A percentile compares a stretch with the other conserved stretches of the same genome.
Evolutionary conservation across 2,888 invertebrate genomes (phyloP).

Genomic region (Geophilus truncorum): DNA sequence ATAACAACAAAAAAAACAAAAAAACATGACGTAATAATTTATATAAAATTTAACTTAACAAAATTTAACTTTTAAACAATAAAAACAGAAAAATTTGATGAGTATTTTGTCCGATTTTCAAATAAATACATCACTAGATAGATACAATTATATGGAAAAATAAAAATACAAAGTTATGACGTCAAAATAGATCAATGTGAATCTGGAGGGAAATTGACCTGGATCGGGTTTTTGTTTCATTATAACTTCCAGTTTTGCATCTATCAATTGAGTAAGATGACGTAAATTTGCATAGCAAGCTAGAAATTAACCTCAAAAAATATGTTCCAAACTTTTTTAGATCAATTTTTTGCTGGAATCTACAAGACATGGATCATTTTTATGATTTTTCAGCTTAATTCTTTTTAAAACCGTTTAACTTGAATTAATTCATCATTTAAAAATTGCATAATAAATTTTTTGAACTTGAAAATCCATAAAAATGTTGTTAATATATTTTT

Average conservation of each 20-base stretch:
- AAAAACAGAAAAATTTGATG: not conserved
- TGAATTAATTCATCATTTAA: not conserved
- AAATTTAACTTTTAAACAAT: not conserved
- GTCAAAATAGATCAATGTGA: not conserved
- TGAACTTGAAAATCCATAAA: not conserved
- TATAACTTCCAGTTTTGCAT: not conserved
- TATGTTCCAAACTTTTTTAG: not conserved
- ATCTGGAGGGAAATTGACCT: not conserved
- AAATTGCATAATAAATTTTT: not conserved
- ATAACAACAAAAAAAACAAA: no score
- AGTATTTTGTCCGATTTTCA: not conserved
- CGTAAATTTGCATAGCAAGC: not conserved
- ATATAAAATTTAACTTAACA: not conserved
- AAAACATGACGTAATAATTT: not conserved
- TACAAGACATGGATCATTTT: not conserved
- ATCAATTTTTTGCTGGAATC: not conserved
- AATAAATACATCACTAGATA: not conserved
- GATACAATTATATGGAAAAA: no score
- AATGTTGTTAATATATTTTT: not conserved
- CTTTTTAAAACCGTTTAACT: no score
- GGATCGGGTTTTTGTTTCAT: not conserved
- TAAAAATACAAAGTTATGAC: not conserved
- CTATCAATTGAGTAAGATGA: not conserved
- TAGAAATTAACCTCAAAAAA: not conserved
- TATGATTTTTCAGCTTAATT: not conserved